A percentile compares a stretch with the other conserved stretches of the same genome.
Conservation (phyloP, 2,113 vertebrate genomes). For the Phylloscopus trochiloides region DNA sequence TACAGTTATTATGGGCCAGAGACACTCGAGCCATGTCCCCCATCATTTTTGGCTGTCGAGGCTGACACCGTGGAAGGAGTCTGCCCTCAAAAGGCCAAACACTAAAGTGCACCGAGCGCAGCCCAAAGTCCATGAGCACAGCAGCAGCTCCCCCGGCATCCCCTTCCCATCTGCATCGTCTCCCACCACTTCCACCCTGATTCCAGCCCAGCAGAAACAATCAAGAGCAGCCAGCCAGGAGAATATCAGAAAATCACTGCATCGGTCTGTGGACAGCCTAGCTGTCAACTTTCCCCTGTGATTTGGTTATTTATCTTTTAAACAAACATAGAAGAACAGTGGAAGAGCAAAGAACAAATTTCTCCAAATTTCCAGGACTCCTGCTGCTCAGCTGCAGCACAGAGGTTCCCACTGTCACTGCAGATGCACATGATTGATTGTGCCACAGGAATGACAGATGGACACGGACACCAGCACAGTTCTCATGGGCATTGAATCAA, state of each 20-base stretch:
- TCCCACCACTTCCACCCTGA: neutral
- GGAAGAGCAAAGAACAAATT: neutral
- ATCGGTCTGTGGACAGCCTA: neutral
- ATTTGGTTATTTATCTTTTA: neutral
- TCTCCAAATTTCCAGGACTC: neutral
- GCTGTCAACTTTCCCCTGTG: rapidly evolving
- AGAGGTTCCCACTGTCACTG: neutral
- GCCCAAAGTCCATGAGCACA: rapidly evolving
- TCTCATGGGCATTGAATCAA: neutral
- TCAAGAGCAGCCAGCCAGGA: neutral
- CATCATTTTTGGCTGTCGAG: neutral
- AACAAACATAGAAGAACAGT: neutral
- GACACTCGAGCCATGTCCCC: neutral
- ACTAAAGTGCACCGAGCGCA: neutral
- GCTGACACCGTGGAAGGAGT: neutral
- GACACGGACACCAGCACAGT: neutral
- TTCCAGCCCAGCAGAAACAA: neutral
- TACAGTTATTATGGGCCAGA: neutral
- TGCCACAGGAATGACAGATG: neutral
- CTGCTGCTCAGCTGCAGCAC: neutral
- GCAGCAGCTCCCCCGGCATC: rapidly evolving
- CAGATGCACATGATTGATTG: neutral
- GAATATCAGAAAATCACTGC: neutral
- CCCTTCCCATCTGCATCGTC: neutral
- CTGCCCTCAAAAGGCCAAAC: conserved; percentile 56